Base-by-base conservation (phyloP, 2,797 vertebrate genomes). In the Telmatherina bonti region DNA sequence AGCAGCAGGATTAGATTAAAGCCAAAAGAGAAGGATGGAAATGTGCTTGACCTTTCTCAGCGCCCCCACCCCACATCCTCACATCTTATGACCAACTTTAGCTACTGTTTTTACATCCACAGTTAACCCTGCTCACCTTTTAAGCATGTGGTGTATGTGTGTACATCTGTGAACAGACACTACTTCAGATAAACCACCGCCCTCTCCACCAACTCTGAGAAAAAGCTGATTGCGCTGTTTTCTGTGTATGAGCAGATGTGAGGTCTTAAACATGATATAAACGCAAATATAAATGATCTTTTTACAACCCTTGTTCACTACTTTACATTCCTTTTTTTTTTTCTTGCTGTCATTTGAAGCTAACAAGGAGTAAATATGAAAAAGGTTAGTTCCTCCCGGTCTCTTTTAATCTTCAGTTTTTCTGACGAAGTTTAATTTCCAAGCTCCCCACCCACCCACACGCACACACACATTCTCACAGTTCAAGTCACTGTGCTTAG, bases 1-100 rank as follows among this genome's bases (percentile, higher is more conserved):
- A 38, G 59, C 47, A 7, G 36, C n/a, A 49, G 35, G 67, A 74
- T 85, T 79, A 84, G 79, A 88, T 87, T 86, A 78, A 83, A 88
- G 66, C 60, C 43, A 75, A 43, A 69, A 52, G 59, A 74, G 65
- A 87, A 61, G 2, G 52, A 85, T 85, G 76, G 79, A 84, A 86
- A 79, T 76, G 57, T 53, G 53, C 77, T 75, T 83, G 77, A 89
- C 88, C 85, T 84, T 82, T 82, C 62, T 62, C 76, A 51, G 4
- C 70, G 64, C 66, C 35, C 1, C 62, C 73, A 16, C 38, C 35
- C 11, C 38, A 15, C 20, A 2, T 8, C 41, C 75, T 74, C 81
- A n/a, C 81, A 72, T 72, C 72, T 66, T 62, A 49, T 38, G 57
- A 72, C 64, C 64, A 62, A 33, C 73, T 67, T 49, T 63, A 78